phyloP scores from a whole-genome alignment of 2,113 vertebrate genomes.

The Cyanoderma ruficeps region DNA sequence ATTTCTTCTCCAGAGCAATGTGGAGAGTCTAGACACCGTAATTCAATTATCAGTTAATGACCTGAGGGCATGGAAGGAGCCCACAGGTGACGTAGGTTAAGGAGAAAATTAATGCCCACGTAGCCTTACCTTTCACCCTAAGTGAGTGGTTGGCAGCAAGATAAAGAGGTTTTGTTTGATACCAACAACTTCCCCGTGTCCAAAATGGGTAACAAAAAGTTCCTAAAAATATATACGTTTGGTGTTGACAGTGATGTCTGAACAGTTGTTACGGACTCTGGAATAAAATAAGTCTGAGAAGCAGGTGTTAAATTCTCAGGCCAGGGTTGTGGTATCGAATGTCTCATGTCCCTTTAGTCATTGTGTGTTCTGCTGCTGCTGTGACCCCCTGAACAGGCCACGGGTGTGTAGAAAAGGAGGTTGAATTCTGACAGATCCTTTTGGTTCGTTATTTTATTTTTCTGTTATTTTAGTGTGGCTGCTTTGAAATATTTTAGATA shows the following conservation, averaged over 20 bases:
- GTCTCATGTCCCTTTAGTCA: neutral
- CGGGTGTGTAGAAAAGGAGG: fast-evolving
- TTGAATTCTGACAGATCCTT: neutral
- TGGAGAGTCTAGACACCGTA: neutral
- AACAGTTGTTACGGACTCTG: neutral
- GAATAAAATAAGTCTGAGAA: neutral
- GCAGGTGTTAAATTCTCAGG: neutral
- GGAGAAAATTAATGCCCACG: neutral
- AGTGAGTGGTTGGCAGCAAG: neutral
- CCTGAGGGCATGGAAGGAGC: neutral
- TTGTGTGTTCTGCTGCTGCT: neutral
- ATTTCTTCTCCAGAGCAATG: neutral
- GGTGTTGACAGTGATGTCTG: neutral
- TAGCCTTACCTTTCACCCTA: neutral
- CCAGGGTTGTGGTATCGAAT: neutral
- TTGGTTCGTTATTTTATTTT: neutral
- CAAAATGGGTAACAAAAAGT: neutral
- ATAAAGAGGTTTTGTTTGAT: neutral
- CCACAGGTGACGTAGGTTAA: neutral
- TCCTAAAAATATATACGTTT: neutral
- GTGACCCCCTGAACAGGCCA: neutral
- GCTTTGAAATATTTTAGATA: neutral
- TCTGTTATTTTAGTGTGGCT: neutral
- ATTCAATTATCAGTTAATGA: neutral
- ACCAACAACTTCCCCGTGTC: fast-evolving